A percentile compares a stretch with the other conserved stretches of the same genome.
Conservation (phyloP, 2,113 vertebrate species). For the Papio anubis region DNA sequence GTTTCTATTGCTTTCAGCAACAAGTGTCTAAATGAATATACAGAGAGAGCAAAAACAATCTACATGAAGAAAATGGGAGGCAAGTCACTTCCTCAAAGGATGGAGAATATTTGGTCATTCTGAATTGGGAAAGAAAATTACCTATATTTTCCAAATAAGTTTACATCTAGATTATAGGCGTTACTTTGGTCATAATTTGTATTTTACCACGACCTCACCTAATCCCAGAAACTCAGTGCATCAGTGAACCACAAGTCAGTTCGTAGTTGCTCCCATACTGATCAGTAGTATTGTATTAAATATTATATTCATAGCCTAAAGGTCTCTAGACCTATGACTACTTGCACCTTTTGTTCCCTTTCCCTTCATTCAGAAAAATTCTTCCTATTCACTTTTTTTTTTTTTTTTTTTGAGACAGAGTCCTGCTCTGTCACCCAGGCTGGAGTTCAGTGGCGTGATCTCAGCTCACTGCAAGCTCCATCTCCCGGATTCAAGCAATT, state of each 20-base stretch:
- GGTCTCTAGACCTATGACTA: background rate
- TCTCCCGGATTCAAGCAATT: too few relatives aligned
- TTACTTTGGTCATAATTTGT: background rate
- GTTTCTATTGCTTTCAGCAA: slow-evolving; percentile 1
- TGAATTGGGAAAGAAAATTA: slow-evolving; percentile 8
- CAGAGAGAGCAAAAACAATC: background rate
- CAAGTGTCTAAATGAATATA: background rate
- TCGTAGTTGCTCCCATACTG: background rate
- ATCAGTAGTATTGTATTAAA: too few relatives aligned
- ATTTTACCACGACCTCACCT: background rate
- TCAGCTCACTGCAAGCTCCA: too few relatives aligned
- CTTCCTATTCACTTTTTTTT: background rate
- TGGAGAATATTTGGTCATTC: background rate
- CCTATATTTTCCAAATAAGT: background rate
- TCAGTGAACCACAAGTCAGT: background rate
- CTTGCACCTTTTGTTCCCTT: background rate
- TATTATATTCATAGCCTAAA: background rate
- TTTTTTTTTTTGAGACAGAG: too few relatives aligned
- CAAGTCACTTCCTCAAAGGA: background rate
- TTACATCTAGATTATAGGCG: background rate
- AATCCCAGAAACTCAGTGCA: background rate
- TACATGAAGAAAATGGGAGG: background rate
- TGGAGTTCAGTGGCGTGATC: too few relatives aligned
- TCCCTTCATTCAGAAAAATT: slow-evolving; percentile 7
- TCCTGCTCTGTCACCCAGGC: too few relatives aligned